These are phyloP conservation scores for Embiotoca jacksoni DNA, from an alignment of 2,113 vertebrate species.

Conservation along the genomic window DNA sequence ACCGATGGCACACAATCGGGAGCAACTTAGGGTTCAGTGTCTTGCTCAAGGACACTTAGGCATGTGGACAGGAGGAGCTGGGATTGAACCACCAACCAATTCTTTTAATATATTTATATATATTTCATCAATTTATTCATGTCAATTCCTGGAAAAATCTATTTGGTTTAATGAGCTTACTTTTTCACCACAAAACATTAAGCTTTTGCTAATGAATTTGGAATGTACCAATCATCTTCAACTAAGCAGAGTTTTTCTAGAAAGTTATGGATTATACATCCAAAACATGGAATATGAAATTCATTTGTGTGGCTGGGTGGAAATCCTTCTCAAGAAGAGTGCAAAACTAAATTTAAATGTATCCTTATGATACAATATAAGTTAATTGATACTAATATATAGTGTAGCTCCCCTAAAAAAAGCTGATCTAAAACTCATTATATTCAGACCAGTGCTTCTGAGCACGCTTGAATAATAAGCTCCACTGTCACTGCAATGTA, in stretches of 20 bases:
- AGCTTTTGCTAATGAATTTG: conserved; percentile 35
- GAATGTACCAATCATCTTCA: conserved; percentile 14
- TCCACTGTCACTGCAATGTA: background rate
- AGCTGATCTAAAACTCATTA: background rate
- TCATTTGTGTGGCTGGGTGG: background rate
- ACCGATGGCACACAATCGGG: too few relatives aligned
- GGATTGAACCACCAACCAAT: too few relatives aligned
- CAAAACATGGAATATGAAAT: conserved; percentile 17
- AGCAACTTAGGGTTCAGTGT: too few relatives aligned
- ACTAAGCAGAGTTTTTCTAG: background rate
- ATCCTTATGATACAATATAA: background rate
- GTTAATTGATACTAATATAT: background rate
- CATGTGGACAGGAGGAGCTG: too few relatives aligned
- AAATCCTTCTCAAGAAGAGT: background rate
- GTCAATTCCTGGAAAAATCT: conserved; percentile 43
- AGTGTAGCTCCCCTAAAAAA: background rate
- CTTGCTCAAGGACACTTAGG: too few relatives aligned
- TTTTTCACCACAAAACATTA: conserved; percentile 19
- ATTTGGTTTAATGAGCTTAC: conserved; percentile 14
- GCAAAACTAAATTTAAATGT: background rate
- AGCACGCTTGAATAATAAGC: background rate
- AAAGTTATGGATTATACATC: conserved; percentile 14
- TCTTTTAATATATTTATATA: background rate
- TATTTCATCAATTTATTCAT: conserved; percentile 39
- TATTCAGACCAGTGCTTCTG: background rate